phyloP scores from a whole-genome alignment of 2,888 invertebrate genomes.

The Andrena minutula region DNA sequence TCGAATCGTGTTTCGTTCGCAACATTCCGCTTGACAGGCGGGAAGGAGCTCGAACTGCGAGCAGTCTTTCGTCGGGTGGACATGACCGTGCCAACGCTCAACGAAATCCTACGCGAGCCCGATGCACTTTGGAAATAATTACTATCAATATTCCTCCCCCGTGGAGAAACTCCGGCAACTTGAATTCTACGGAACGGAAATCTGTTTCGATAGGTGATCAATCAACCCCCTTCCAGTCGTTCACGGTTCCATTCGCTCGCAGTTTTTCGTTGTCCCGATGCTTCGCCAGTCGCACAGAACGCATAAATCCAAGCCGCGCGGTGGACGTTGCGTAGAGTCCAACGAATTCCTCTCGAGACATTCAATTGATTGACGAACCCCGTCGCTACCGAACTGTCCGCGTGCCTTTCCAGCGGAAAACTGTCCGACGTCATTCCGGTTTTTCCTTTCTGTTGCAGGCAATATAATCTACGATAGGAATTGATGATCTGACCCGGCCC shows the following conservation, averaged over 20 bases:
- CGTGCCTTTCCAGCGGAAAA: background rate
- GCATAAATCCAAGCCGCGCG: slow-evolving; percentile 14
- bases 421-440: background rate
- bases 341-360: background rate
- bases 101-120: background rate
- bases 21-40: slow-evolving; percentile 3
- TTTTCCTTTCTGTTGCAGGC: slow-evolving; percentile 29
- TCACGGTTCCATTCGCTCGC: too few species aligned
- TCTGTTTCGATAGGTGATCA: too few species aligned
- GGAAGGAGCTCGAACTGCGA: background rate
- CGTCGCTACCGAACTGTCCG: background rate
- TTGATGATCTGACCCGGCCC: slow-evolving; percentile 47
- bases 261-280: slow-evolving; percentile 18
- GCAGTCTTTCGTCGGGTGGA: background rate
- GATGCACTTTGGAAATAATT: background rate
- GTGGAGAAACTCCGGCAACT: too few species aligned
- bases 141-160: background rate
- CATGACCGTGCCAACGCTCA: background rate
- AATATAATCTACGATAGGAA: slow-evolving; percentile 46
- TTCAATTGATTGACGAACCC: slow-evolving; percentile 2
- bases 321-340: background rate
- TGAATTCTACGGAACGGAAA: too few species aligned
- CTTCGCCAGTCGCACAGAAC: background rate
- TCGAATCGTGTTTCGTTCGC: slow-evolving; percentile 46
- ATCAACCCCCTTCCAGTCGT: too few species aligned